Evolutionary conservation across 2,113 vertebrate genomes (phyloP).

Genomic region (Myrmecophaga tridactyla): DNA sequence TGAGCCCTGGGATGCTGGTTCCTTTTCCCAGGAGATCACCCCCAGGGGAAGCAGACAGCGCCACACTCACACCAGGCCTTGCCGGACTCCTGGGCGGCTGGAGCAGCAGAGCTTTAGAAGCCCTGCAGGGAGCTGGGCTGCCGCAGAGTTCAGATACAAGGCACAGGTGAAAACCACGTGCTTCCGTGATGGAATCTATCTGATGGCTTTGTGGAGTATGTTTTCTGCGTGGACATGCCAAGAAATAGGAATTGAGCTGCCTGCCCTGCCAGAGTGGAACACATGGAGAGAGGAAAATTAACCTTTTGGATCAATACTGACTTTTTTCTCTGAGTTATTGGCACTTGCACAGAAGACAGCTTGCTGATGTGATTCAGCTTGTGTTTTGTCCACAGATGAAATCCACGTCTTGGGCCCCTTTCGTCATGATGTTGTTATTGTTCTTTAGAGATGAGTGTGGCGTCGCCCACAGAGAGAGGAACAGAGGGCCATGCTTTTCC

Average conservation of each 20-base stretch:
- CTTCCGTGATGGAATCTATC: conserved; percentile 39
- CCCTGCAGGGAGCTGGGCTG: conserved; percentile 2
- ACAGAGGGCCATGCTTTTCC: not conserved
- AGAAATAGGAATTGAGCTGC: not conserved
- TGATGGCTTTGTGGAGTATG: conserved; percentile 39
- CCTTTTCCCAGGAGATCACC: not conserved
- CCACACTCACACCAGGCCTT: not conserved
- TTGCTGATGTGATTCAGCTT: not conserved
- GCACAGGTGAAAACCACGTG: conserved; percentile 52
- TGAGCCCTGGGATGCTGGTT: not conserved
- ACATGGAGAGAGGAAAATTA: not conserved
- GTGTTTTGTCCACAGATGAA: not conserved
- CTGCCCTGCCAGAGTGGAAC: not conserved
- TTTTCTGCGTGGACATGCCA: conserved; percentile 21
- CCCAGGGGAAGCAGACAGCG: not conserved
- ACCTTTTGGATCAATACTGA: not conserved
- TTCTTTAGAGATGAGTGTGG: not conserved
- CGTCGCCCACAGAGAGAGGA: not conserved
- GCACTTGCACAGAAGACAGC: not conserved
- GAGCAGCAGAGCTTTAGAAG: not conserved
- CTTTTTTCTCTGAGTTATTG: not conserved
- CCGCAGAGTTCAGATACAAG: not conserved
- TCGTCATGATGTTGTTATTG: not conserved
- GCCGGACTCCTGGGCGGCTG: not conserved
- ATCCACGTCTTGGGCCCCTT: not conserved